Percentiles rank a stretch among this genome's conserved stretches.
phyloP scores from a whole-genome alignment of 2,113 vertebrate species.

The Ibidorhyncha struthersii region DNA sequence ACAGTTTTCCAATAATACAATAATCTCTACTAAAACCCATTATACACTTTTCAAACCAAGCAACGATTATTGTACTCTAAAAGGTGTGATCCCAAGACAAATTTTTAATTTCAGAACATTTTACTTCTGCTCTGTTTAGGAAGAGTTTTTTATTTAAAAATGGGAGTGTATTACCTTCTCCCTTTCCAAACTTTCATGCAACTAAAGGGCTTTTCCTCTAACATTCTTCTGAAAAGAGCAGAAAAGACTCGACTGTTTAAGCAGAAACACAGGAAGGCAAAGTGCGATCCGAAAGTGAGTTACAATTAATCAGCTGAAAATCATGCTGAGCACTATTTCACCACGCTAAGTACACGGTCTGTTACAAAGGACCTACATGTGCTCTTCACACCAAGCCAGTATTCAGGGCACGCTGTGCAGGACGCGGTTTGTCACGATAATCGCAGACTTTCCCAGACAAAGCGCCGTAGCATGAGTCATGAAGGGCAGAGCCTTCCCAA shows the following conservation, averaged over 20 bases:
- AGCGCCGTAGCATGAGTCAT: background rate
- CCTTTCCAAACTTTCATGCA: background rate
- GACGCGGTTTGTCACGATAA: background rate
- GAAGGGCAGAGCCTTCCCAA: background rate
- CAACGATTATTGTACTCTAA: background rate
- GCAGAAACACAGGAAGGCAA: background rate
- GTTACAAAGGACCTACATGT: background rate
- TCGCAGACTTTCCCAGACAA: background rate
- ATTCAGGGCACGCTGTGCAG: background rate
- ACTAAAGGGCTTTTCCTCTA: background rate
- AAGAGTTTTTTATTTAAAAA: background rate
- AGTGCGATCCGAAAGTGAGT: rapidly evolving
- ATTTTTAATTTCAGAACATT: background rate
- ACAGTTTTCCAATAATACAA: background rate
- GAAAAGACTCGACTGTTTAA: background rate
- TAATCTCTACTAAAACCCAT: background rate
- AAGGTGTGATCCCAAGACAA: rapidly evolving
- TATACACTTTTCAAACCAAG: background rate
- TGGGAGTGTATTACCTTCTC: background rate
- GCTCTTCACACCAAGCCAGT: background rate
- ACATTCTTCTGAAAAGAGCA: background rate
- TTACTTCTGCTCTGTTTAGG: background rate
- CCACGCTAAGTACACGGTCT: rapidly evolving
- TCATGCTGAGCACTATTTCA: background rate
- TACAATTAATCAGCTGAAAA: background rate